Percentiles rank a stretch among this genome's conserved stretches.
Conservation (phyloP, 1,140 invertebrate species). For the Scaptomyza hsui region DNA sequence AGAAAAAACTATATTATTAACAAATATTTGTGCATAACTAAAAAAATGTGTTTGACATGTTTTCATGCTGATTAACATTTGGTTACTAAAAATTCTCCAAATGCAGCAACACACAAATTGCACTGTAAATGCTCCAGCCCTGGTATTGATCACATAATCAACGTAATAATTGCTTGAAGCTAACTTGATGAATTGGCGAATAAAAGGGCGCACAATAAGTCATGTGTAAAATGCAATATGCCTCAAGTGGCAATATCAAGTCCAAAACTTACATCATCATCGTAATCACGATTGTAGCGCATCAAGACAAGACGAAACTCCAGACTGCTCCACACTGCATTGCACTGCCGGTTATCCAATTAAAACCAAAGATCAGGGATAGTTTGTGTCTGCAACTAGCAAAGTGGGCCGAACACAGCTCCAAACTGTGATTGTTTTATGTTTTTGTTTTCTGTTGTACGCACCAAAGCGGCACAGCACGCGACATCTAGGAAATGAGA, state of each 20-base stretch:
- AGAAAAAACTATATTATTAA: no score
- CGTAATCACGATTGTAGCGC: conserved; percentile 10
- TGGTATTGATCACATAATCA: conserved; percentile 12
- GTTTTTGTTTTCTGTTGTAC: conserved; percentile 15
- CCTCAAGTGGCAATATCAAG: conserved; percentile 76
- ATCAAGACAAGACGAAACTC: conserved; percentile 28
- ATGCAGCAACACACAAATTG: no score
- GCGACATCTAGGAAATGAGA: conserved; percentile 78
- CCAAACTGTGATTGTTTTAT: conserved; percentile 16
- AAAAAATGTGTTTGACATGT: no score
- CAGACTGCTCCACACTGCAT: neutral
- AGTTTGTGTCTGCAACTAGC: conserved; percentile 51
- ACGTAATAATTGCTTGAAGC: neutral
- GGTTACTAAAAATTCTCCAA: no score
- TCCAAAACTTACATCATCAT: conserved; percentile 72
- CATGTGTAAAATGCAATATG: conserved; percentile 33
- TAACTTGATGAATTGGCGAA: conserved; percentile 27
- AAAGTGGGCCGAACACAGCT: conserved; percentile 51
- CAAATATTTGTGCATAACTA: no score
- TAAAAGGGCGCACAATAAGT: conserved; percentile 35
- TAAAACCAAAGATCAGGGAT: conserved; percentile 79
- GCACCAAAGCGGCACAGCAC: conserved; percentile 56
- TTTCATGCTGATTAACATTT: no score
- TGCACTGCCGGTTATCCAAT: conserved; percentile 73
- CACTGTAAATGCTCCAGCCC: neutral